Evolutionary conservation across 2,113 vertebrate species (phyloP), one percentile per base, ranked within the genome.

Genomic region (Sakesphorus luctuosus): DNA sequence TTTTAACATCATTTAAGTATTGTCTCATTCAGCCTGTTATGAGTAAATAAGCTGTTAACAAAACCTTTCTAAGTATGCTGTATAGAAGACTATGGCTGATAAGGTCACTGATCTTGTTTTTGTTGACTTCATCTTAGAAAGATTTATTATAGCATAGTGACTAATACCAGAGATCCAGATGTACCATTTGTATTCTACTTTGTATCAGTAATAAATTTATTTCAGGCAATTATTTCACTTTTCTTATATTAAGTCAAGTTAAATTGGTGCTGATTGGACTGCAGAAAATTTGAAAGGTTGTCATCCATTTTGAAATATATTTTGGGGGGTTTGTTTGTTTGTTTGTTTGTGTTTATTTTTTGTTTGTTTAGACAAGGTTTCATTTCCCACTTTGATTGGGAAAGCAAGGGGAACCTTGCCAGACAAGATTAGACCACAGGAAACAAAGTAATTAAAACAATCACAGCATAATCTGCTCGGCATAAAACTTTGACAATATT

Each of bases 81-180:
- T 61, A 93, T 16, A 59, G 93, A 92, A 78, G 89, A 80, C 18
- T 35, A 84, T 11, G 31, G 46, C 25, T 84, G 81, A 83, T 90
- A 96, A 96, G 88, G 79, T 95, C 93, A 89, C 49, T 89, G 75
- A 73, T 36, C 56, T 93, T 97, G 93, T 87, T 96, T 94, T 94
- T 88, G 68, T 94, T 89, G 71, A 90, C 92, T 96, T 97, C n/a
- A 89, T 89, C 90, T 87, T 78, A 71, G 47, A 88, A 93, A 97
- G 87, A 95, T 96, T 96, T 97, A 95, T 93, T 93, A 63, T 20
- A 71, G 38, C 46, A 89, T 86, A 95, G 76, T 94, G 74, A 83
- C 44, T 80, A 95, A 91, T 75, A 90, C 18, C 16, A 96, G 76
- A 95, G 62, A n/a, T 75, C 66, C 86, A 87, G 49, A 55, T 93